Percentiles rank a stretch among this genome's conserved stretches.
These are phyloP conservation scores for Tokudaia muenninki DNA, from an alignment of 2,797 vertebrate species.

Conservation along the genomic window DNA sequence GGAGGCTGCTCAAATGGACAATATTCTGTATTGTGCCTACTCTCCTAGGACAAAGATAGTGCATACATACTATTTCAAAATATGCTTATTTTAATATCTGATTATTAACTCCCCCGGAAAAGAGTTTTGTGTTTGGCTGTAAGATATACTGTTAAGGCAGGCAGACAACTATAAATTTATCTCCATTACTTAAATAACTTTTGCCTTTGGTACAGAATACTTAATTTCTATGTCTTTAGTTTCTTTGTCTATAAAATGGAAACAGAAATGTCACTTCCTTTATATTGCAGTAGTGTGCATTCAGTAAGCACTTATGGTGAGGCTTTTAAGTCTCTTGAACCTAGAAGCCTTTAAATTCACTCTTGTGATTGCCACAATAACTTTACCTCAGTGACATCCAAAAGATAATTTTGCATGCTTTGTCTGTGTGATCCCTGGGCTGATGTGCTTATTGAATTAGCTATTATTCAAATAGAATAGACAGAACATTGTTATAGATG, in stretches of 20 bases:
- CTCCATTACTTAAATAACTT: background rate
- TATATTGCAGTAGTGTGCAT: background rate
- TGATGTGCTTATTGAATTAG: background rate
- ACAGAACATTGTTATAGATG: background rate
- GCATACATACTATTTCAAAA: background rate
- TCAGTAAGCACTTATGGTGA: background rate
- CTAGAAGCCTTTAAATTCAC: background rate
- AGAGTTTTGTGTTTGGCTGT: background rate
- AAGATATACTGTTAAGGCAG: fast-evolving
- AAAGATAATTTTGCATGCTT: background rate
- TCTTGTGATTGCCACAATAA: too few species aligned
- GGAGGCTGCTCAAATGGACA: background rate
- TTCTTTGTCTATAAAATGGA: background rate
- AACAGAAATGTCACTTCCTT: background rate
- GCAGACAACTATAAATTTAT: background rate
- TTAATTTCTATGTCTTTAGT: background rate
- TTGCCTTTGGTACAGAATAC: background rate
- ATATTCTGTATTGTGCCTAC: background rate
- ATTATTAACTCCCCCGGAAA: background rate
- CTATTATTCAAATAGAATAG: background rate
- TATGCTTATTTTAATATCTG: background rate
- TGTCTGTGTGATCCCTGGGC: background rate
- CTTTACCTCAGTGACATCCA: background rate
- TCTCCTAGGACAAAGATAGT: background rate
- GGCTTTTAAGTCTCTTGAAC: background rate